These are phyloP conservation scores for Phengaris arion DNA, from an alignment of 2,888 invertebrate species.

Conservation along the genomic window DNA sequence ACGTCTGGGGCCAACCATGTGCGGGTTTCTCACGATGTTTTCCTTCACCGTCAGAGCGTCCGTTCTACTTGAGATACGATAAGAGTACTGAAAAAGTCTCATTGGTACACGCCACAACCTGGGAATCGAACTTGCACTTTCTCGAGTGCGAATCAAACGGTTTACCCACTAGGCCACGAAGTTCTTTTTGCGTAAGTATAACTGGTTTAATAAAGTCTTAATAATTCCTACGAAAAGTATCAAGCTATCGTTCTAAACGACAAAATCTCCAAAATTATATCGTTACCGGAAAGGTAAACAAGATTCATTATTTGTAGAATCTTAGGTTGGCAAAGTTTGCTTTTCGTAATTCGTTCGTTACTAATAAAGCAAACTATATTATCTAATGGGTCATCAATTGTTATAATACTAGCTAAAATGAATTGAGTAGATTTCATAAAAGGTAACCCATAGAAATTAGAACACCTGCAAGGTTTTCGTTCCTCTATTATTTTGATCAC, in stretches of 20 bases:
- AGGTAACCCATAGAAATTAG: conserved; percentile 5
- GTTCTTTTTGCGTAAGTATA: not conserved
- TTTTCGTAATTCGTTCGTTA: not conserved
- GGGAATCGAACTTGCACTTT: no score
- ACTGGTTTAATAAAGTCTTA: not conserved
- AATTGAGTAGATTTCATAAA: not conserved
- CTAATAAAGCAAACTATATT: not conserved
- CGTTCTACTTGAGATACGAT: no score
- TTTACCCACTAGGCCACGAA: no score
- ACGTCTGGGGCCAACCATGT: no score
- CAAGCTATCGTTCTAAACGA: not conserved
- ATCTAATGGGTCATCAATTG: not conserved
- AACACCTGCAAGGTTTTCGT: conserved; percentile 26
- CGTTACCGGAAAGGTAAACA: not conserved
- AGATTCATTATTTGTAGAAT: not conserved
- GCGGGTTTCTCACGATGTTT: no score
- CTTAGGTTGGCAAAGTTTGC: not conserved
- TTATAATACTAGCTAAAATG: not conserved
- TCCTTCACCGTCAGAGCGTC: no score
- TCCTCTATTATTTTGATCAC: conserved; percentile 25
- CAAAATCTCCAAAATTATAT: not conserved
- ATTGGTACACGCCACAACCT: no score
- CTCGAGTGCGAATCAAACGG: no score
- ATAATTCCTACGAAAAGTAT: not conserved
- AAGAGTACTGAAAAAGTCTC: no score